Base-by-base conservation (phyloP, 1,140 invertebrate genomes). In the Neoseiulus cucumeris region DNA sequence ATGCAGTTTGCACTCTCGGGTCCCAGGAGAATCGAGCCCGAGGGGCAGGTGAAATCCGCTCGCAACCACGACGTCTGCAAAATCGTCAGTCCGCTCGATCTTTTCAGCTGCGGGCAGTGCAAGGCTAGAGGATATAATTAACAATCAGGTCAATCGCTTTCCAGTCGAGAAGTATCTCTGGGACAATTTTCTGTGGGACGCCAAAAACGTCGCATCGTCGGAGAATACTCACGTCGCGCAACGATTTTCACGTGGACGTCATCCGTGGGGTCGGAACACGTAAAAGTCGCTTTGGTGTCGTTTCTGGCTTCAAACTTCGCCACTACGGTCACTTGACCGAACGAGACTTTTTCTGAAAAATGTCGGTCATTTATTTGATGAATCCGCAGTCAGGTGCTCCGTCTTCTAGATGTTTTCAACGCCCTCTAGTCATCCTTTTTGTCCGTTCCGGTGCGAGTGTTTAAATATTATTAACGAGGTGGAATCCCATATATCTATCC, bases 251-350 rank as follows among this genome's bases (percentile, higher is more conserved):
- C 22, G 51, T 59, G 51, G 22, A 59, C 22, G 17, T 59, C 51
- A 33, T 59, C 51, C 17, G 51, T 59, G 1, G 51, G 25, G 33
- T 59, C 51, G 9, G 51, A 59, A 25, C 51, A 59, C 14, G 51
- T 59, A 9, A 59, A 59, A 17, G 51, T 59, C 14, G 51, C 51
- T 17, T 59, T 59, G 14, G 51, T 59, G 4, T 59, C 22, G 22
- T 59, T 59, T 59, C 17, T 59, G 22, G 51, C 51, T 25, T 59
- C 51, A 9, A 59, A 59, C 51, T 59, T 59, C 14, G 33, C 51
- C 1, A 20, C 1, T 2, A 59, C 51, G 51, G 51, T 59, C 22
- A 59, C 51, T 59, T 59, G 51, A 17, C 51, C 51, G 33, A 59
- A 59, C 1, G 51, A 59, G 14, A 59, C 51, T 25, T 25, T 59